Percentiles rank a stretch among this genome's conserved stretches.
phyloP scores from a whole-genome alignment of 2,888 invertebrate species.

The Oasisia sp. region DNA sequence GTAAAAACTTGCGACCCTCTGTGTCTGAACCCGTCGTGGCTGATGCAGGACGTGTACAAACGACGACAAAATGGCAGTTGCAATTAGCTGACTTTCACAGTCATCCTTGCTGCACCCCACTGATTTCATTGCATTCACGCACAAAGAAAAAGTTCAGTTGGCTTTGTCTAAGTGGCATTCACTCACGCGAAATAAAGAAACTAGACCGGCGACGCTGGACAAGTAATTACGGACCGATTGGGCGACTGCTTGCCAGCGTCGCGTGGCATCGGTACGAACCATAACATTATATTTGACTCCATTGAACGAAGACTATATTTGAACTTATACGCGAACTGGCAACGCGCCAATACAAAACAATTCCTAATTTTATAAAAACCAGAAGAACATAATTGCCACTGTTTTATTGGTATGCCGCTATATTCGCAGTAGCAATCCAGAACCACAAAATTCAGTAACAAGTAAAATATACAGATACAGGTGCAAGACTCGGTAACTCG shows the following conservation, averaged over 20 bases:
- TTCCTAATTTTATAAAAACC: no score
- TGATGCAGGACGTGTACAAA: not conserved
- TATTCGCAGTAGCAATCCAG: no score
- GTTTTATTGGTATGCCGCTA: no score
- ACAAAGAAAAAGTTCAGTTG: not conserved
- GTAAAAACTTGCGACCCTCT: not conserved
- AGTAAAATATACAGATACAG: no score
- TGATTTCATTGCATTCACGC: not conserved
- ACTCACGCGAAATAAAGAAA: not conserved
- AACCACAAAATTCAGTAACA: no score
- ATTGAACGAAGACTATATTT: no score
- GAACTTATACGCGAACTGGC: no score
- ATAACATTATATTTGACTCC: not conserved
- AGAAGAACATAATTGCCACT: no score
- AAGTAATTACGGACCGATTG: not conserved
- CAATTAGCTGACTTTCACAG: not conserved
- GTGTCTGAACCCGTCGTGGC: not conserved
- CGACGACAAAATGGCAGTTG: not conserved
- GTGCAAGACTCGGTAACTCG: no score
- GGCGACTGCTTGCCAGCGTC: not conserved
- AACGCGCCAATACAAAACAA: no score
- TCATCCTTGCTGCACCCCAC: not conserved
- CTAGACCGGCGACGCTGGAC: not conserved
- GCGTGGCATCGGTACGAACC: not conserved
- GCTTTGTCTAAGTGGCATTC: not conserved